These are phyloP conservation scores for Crotalus horridus DNA, from an alignment of 2,113 vertebrate genomes.

Conservation along the genomic window DNA sequence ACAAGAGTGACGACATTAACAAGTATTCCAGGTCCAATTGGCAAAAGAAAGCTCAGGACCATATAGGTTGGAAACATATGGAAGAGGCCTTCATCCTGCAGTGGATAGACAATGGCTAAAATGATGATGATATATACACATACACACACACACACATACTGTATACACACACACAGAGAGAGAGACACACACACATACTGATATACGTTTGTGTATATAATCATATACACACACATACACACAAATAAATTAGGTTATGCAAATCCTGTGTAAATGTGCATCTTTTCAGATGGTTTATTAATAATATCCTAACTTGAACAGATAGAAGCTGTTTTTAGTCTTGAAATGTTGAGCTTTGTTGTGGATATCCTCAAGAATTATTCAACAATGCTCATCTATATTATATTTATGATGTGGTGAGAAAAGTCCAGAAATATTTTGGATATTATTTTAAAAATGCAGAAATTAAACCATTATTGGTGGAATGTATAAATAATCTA, in stretches of 20 bases:
- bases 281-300: neutral
- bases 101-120: too few species aligned
- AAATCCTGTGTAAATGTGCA: neutral
- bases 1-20: neutral
- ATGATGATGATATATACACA: too few species aligned
- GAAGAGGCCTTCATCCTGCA: too few species aligned
- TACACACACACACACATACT: too few species aligned
- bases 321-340: neutral
- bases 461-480: accelerated
- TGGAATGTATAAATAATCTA: neutral
- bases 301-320: neutral
- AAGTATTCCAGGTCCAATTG: too few species aligned
- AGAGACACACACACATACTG: too few species aligned
- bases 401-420: neutral
- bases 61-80: too few species aligned
- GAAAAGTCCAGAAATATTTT: neutral
- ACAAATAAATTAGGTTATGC: neutral
- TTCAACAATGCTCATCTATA: neutral
- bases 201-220: too few species aligned
- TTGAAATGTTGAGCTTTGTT: neutral
- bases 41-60: too few species aligned
- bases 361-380: neutral
- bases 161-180: too few species aligned
- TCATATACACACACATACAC: too few species aligned
- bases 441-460: accelerated